A percentile compares a stretch with the other conserved stretches of the same genome.
Conservation (phyloP, 2,888 invertebrate species). For the Acronicta leporina region DNA sequence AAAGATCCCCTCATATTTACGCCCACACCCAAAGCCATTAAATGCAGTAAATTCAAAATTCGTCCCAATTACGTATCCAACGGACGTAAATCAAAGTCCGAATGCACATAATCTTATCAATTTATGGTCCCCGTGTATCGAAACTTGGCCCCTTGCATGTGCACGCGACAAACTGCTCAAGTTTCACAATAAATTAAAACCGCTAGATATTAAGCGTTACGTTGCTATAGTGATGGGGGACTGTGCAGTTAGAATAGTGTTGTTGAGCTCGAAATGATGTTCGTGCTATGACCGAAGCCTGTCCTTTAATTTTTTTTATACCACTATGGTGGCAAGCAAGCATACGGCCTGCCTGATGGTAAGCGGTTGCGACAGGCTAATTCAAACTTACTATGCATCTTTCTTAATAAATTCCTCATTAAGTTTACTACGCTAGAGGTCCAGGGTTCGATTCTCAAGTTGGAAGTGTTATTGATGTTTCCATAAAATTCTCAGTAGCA, state of each 20-base stretch:
- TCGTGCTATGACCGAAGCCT: too few relatives aligned
- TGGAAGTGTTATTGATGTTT: too few relatives aligned
- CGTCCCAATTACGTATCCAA: slow-evolving; percentile 59
- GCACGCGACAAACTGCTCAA: slow-evolving; percentile 78
- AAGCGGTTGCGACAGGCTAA: too few relatives aligned
- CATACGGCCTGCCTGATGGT: too few relatives aligned
- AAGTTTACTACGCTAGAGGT: too few relatives aligned
- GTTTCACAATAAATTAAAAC: slow-evolving; percentile 85
- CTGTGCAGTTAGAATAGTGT: background rate
- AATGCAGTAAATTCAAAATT: slow-evolving; percentile 53
- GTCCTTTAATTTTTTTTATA: too few relatives aligned
- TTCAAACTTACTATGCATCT: too few relatives aligned
- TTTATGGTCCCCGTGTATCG: slow-evolving; percentile 84
- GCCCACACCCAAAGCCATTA: slow-evolving; percentile 17
- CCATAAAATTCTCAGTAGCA: too few relatives aligned
- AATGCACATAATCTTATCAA: slow-evolving; percentile 79
- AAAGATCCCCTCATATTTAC: slow-evolving; percentile 19
- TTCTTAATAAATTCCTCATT: too few relatives aligned
- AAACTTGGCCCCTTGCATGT: slow-evolving; percentile 77
- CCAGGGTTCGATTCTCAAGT: too few relatives aligned
- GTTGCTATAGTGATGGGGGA: slow-evolving; percentile 54
- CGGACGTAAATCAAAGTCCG: slow-evolving; percentile 66
- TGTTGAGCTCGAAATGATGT: too few relatives aligned
- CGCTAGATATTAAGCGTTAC: slow-evolving; percentile 71
- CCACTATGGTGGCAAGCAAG: too few relatives aligned